These are phyloP conservation scores for Phortica okadai DNA, from an alignment of 2,888 invertebrate species.

Conservation along the genomic window DNA sequence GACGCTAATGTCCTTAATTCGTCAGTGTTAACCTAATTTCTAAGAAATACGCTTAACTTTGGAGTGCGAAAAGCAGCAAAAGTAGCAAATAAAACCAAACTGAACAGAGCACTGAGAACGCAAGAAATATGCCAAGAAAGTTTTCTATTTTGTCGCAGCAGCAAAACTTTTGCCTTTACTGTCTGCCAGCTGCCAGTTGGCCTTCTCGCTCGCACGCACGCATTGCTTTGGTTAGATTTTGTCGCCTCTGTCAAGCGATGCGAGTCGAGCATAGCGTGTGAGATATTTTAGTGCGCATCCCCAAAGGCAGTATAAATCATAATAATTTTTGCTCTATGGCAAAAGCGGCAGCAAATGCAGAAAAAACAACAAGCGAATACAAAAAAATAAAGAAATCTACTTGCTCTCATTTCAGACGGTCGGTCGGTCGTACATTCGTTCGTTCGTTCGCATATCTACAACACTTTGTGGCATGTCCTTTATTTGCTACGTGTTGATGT, in stretches of 20 bases:
- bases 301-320: conserved; percentile 71
- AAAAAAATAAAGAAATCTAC: not conserved
- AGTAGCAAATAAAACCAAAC: conserved; percentile 35
- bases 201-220: conserved; percentile 44
- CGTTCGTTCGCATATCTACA: conserved; percentile 59
- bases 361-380: conserved; percentile 39
- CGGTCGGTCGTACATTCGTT: not conserved
- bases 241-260: not conserved
- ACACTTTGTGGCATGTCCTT: conserved; percentile 69
- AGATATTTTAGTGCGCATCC: conserved; percentile 61
- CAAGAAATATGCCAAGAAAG: conserved; percentile 70
- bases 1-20: conserved; percentile 71
- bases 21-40: conserved; percentile 70
- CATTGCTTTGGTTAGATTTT: conserved; percentile 11
- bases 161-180: conserved; percentile 64
- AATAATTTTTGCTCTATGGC: conserved; percentile 70
- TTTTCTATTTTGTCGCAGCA: conserved; percentile 68
- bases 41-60: conserved; percentile 38
- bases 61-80: conserved; percentile 29
- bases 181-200: conserved; percentile 46
- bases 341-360: conserved; percentile 48
- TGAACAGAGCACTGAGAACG: conserved; percentile 42
- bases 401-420: not conserved
- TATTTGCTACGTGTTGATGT: conserved; percentile 71
- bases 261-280: conserved; percentile 16